phyloP scores from a whole-genome alignment of 2,113 vertebrate genomes.

The Hippoglossus stenolepis region DNA sequence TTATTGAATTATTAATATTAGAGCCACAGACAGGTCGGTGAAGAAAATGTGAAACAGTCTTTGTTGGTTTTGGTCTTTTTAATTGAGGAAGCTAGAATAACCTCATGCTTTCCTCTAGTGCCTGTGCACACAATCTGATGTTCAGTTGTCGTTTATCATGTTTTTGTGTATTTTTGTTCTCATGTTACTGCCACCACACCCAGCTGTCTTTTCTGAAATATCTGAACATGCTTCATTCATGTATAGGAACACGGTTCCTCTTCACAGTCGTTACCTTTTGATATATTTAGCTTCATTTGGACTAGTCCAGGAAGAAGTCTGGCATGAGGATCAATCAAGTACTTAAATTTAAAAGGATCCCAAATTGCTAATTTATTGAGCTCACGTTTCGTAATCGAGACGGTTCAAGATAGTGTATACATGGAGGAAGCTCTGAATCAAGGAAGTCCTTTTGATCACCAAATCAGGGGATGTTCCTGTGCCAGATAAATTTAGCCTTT shows the following conservation, averaged over 20 bases:
- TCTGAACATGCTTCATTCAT: too few species aligned
- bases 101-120: background rate
- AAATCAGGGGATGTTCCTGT: constrained; percentile 6
- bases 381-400: background rate
- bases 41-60: too few species aligned
- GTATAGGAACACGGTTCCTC: too few species aligned
- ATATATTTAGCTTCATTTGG: background rate
- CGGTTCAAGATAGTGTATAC: background rate
- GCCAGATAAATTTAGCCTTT: constrained; percentile 54
- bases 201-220: too few species aligned
- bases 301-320: background rate
- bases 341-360: background rate
- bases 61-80: too few species aligned
- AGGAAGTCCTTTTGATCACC: background rate
- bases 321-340: background rate
- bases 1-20: background rate
- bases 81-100: too few species aligned
- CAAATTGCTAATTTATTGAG: background rate
- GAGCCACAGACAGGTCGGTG: too few species aligned
- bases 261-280: too few species aligned
- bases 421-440: background rate
- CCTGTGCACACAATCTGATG: background rate
- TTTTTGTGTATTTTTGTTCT: too few species aligned
- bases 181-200: too few species aligned
- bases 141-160: background rate